A percentile compares a stretch with the other conserved stretches of the same genome.
These are phyloP conservation scores for Drosophila tanythrix DNA, from an alignment of 2,888 invertebrate species.

Conservation along the genomic window DNA sequence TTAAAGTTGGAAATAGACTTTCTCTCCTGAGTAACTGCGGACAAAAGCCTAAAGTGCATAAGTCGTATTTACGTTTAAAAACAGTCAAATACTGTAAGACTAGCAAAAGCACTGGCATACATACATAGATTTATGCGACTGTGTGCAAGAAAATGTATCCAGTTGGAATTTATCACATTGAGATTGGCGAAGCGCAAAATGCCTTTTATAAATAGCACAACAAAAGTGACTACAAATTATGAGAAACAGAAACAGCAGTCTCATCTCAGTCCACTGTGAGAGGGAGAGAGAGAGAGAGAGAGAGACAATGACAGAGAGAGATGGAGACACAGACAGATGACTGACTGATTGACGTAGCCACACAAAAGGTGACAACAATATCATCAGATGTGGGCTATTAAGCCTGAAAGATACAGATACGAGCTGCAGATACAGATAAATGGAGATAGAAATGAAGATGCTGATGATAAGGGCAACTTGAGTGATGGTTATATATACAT, in stretches of 20 bases:
- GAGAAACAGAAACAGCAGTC: conserved; percentile 24
- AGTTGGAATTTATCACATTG: conserved; percentile 20
- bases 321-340: not conserved
- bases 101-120: not conserved
- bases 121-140: not conserved
- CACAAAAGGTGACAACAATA: conserved; percentile 64
- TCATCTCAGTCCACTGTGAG: not conserved
- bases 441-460: conserved; percentile 4
- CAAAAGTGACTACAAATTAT: conserved; percentile 52
- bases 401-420: conserved; percentile 4
- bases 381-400: conserved; percentile 25
- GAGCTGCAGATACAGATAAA: conserved; percentile 8
- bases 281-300: conserved; percentile 2
- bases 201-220: conserved; percentile 59
- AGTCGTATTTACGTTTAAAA: conserved; percentile 16
- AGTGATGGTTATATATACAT: not conserved
- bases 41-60: conserved; percentile 15
- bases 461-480: not conserved
- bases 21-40: not conserved
- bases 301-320: not conserved
- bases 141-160: conserved; percentile 21
- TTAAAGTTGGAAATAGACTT: not conserved
- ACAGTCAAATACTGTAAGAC: conserved; percentile 8
- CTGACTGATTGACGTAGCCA: conserved; percentile 22
- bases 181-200: conserved; percentile 46